Evolutionary conservation across 2,888 invertebrate genomes (phyloP), one percentile per base, ranked within the genome.

Genomic region (Theretra japonica): DNA sequence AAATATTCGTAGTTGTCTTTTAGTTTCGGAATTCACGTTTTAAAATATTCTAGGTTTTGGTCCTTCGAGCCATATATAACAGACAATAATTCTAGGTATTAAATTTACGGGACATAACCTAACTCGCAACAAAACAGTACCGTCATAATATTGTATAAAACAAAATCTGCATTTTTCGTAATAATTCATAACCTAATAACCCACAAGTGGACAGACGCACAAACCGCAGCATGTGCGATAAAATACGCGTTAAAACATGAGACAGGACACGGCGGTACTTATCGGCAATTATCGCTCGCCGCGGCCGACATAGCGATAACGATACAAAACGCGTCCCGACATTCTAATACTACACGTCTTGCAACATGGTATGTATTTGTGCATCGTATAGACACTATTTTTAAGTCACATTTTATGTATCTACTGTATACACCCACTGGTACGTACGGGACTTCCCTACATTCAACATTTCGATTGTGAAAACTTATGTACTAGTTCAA

Each of bases 251-350:
- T 48, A 65, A 65, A 65, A 19, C n/a, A 25, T n/a, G 41, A 65
- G 65, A 65, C 48, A 65, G 65, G 65, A 65, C 41, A 65, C 41
- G 8, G 41, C 23, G 41, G 62, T 15, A 65, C 21, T 41, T 62
- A 62, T 62, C 62, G 41, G 15, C n/a, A 62, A 48, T 48, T 65
- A 65, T 65, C 65, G 41, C 65, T 23, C 23, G 11, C 23, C 23
- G 4, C 65, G 21, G 33, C 62, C 21, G 23, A 48, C 23, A 17
- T n/a, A 48, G 41, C 33, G 65, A 65, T 65, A 65, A 65, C 65
- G 65, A 65, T 5, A 48, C 65, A 23, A 17, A 48, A 41, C 41
- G 41, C 23, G 1, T 21, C 15, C 11, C 41, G 65, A 65, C 65
- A 15, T 17, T 65, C 41, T 23, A 33, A 7, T 33, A 41, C n/a